These are phyloP conservation scores for Pseudois nayaur DNA, from an alignment of 2,113 vertebrate genomes.

Conservation along the genomic window DNA sequence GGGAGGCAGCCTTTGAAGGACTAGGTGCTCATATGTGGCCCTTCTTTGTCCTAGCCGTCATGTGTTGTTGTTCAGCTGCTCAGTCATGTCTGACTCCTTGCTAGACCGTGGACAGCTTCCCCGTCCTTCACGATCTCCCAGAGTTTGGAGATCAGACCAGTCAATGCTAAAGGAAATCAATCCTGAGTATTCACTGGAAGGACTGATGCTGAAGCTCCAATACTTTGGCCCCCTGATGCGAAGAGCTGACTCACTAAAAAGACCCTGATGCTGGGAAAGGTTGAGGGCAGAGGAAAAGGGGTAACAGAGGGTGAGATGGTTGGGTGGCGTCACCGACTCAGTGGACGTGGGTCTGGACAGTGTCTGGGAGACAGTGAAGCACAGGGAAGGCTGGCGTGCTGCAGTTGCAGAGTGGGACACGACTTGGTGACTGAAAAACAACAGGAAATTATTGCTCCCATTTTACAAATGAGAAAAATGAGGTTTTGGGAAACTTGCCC, in stretches of 20 bases:
- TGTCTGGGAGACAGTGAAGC: fast-evolving
- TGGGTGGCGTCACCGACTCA: fast-evolving
- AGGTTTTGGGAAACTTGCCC: background rate
- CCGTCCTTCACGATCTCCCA: too few relatives aligned
- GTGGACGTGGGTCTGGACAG: background rate
- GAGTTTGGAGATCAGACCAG: too few relatives aligned
- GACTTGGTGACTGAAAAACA: background rate
- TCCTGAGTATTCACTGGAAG: background rate
- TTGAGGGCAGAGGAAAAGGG: background rate
- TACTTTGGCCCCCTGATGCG: background rate
- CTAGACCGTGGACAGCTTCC: too few relatives aligned
- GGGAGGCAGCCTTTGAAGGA: background rate
- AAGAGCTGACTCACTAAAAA: background rate
- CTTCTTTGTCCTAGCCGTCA: background rate
- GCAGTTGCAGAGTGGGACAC: background rate
- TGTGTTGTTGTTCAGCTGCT: too few relatives aligned
- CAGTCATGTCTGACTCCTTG: too few relatives aligned
- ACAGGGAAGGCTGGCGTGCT: background rate
- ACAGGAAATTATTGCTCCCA: background rate
- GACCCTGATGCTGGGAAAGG: background rate
- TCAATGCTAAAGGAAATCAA: background rate
- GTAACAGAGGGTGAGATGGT: background rate
- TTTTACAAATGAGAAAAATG: background rate
- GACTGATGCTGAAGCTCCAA: background rate
- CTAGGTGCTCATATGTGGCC: fast-evolving